phyloP scores from a whole-genome alignment of 2,797 vertebrate species.

The Cirrhinus molitorella region DNA sequence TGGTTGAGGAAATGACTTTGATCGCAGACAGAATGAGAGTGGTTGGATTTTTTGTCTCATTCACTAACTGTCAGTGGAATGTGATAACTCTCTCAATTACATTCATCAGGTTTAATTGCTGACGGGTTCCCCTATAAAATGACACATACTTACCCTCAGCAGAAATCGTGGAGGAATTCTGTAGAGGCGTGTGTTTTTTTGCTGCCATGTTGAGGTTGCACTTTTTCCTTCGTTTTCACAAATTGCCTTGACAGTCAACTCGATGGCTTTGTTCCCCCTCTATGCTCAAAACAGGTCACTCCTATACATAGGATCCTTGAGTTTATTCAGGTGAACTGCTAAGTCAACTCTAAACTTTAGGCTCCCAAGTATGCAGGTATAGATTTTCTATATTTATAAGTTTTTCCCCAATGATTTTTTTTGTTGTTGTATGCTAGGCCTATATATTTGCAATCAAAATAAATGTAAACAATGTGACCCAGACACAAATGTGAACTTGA shows the following conservation, averaged over 20 bases:
- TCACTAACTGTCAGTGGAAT: slow-evolving; percentile 19
- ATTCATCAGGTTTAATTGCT: slow-evolving; percentile 28
- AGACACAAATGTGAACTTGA: neutral
- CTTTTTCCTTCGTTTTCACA: slow-evolving; percentile 14
- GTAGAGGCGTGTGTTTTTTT: neutral
- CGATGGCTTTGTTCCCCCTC: neutral
- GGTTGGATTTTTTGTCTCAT: slow-evolving; percentile 15
- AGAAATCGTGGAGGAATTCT: slow-evolving; percentile 10
- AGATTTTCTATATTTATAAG: neutral
- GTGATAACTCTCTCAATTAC: slow-evolving; percentile 17
- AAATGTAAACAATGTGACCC: neutral
- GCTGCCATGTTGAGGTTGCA: slow-evolving; percentile 39
- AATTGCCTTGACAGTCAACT: slow-evolving; percentile 28
- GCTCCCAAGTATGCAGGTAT: neutral
- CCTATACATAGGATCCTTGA: neutral
- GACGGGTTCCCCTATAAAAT: neutral
- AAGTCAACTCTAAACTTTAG: neutral
- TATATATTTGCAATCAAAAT: neutral
- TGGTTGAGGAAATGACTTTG: slow-evolving; percentile 43
- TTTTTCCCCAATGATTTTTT: no score
- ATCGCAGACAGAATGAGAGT: slow-evolving; percentile 17
- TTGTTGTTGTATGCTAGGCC: no score
- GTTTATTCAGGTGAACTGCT: neutral
- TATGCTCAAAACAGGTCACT: slow-evolving; percentile 9
- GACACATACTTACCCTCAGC: slow-evolving; percentile 12